Percentiles rank a stretch among this genome's conserved stretches.
phyloP scores from a whole-genome alignment of 2,888 invertebrate genomes.

The Cantharis lateralis region DNA sequence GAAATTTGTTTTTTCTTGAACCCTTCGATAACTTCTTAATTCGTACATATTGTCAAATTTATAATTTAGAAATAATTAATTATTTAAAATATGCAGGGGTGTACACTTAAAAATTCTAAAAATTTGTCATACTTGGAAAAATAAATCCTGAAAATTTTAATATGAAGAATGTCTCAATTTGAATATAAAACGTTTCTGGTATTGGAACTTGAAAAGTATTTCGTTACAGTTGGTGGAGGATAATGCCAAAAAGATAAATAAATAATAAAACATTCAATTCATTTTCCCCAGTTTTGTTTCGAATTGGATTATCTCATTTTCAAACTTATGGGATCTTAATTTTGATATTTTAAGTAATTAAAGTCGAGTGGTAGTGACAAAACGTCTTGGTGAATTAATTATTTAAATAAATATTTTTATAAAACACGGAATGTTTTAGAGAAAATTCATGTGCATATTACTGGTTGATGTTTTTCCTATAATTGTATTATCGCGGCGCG shows the following conservation, averaged over 20 bases:
- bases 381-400: neutral
- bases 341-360: neutral
- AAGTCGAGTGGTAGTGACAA: neutral
- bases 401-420: neutral
- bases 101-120: neutral
- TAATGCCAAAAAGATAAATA: constrained; percentile 15
- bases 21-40: too few relatives aligned
- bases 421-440: neutral
- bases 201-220: constrained; percentile 11
- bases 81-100: too few relatives aligned
- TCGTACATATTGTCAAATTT: too few relatives aligned
- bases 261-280: constrained; percentile 2
- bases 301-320: neutral
- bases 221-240: constrained; percentile 1
- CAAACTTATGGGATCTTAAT: neutral
- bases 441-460: constrained; percentile 14
- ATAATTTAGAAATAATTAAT: too few relatives aligned
- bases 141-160: neutral
- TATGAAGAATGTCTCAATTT: constrained; percentile 7
- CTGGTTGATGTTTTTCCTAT: constrained; percentile 19
- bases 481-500: constrained; percentile 14
- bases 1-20: too few relatives aligned
- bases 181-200: constrained; percentile 20
- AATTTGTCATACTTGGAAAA: neutral
- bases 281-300: neutral